Base-by-base conservation (phyloP, 2,888 invertebrate genomes). In the Morpho helenor region DNA sequence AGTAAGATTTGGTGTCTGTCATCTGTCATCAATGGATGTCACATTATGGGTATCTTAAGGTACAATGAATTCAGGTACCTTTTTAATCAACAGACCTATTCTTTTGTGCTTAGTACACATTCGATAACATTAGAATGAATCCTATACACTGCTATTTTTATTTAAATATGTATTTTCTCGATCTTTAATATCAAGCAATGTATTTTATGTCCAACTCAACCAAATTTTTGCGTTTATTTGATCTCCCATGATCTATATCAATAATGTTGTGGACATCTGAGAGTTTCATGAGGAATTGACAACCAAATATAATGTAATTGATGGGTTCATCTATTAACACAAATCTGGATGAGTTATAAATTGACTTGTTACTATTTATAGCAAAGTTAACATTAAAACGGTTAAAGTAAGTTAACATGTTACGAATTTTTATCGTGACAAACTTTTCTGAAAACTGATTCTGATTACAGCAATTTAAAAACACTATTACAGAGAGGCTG, bases 21-120 rank as follows among this genome's bases (percentile, higher is more conserved):
- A 84, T 87, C 82, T 83, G 84, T 87, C 85, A 85, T 87, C 83
- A 72, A 83, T 71, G 81, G 78, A 75, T 85, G 87, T 86, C 87
- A 83, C 79, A 84, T 86, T 84, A 84, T 61, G 67, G 52, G 67
- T 72, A 73, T 74, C 79, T 80, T 79, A 68, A 67, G 67, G 66
- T 59, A 74, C 71, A 77, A 77, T 72, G 67, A 69, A 66, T 60
- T n/a, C 67, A 65, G 73, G 66, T 59, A 65, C 70, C 68, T 73
- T 80, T 80, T 73, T 75, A 76, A 77, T 75, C 73, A 73, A 59
- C 61, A 46, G 49, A n/a, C 45, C 61, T 61, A 73, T 68, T 69
- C 66, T 70, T 69, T 68, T 67, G 46, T 42, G 10, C 31, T 54
- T 45, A 45, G 8, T 7, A 44, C 10, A 49, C 54, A 7, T 49